These are phyloP conservation scores for Philereme vetulata DNA, from an alignment of 2,888 invertebrate species.

Conservation along the genomic window DNA sequence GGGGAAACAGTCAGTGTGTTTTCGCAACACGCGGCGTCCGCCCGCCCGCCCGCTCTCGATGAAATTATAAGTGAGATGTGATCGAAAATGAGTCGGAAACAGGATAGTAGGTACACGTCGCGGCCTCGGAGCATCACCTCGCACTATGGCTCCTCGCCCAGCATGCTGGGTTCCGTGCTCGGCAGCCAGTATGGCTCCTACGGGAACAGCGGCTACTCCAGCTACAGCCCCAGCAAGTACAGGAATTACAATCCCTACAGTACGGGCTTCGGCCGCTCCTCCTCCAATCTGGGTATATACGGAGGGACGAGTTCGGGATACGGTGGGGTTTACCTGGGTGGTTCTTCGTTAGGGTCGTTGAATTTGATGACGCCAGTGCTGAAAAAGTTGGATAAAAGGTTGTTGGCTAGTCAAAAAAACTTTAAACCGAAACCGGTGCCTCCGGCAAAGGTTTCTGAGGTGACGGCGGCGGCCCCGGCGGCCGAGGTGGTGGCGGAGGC, in stretches of 20 bases:
- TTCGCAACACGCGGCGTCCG: constrained; percentile 62
- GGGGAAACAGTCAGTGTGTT: constrained; percentile 71
- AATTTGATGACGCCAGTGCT: constrained; percentile 83
- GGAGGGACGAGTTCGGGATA: constrained; percentile 87
- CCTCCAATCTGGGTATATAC: constrained; percentile 78
- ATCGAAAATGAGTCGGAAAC: constrained; percentile 75
- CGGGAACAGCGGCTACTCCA: constrained; percentile 61
- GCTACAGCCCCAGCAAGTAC: constrained; percentile 66
- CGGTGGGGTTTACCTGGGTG: constrained; percentile 87
- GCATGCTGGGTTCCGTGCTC: constrained; percentile 71
- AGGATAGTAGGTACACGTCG: constrained; percentile 70
- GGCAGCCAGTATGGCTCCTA: constrained; percentile 70
- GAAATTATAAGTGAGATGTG: constrained; percentile 57
- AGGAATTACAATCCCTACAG: constrained; percentile 78
- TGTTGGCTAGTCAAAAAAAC: constrained; percentile 78
- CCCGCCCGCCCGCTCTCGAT: constrained; percentile 47
- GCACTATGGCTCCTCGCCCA: constrained; percentile 75
- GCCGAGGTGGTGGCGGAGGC: constrained; percentile 39
- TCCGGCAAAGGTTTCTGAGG: constrained; percentile 59
- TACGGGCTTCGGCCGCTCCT: constrained; percentile 67
- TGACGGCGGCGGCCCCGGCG: constrained; percentile 41
- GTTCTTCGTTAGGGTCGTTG: constrained; percentile 82
- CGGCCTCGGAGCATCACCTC: constrained; percentile 72
- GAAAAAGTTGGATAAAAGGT: constrained; percentile 76
- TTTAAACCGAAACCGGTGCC: constrained; percentile 76